phyloP scores from a whole-genome alignment of 2,888 invertebrate genomes.

The Caradrina clavipalpis region DNA sequence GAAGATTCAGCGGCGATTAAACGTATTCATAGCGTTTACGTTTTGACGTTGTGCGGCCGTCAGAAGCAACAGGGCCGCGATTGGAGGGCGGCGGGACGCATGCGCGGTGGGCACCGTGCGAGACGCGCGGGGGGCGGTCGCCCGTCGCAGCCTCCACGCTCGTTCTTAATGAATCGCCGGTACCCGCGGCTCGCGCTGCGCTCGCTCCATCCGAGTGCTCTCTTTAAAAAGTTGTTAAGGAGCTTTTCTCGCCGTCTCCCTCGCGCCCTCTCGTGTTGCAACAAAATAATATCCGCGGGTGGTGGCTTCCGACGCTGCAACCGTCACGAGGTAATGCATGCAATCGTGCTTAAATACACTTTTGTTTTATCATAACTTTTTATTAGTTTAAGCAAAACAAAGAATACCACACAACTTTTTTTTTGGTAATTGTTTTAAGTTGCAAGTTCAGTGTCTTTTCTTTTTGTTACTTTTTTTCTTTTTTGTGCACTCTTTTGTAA shows the following conservation, averaged over 20 bases:
- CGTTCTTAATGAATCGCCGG: slow-evolving; percentile 89
- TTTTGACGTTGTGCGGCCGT: slow-evolving; percentile 85
- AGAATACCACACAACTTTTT: slow-evolving; percentile 37
- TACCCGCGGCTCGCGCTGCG: slow-evolving; percentile 88
- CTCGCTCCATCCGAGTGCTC: slow-evolving; percentile 82
- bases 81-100: slow-evolving; percentile 80
- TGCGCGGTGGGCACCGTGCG: slow-evolving; percentile 71
- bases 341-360: slow-evolving; percentile 51
- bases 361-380: slow-evolving; percentile 61
- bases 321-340: slow-evolving; percentile 76
- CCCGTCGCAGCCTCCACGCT: slow-evolving; percentile 86
- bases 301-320: slow-evolving; percentile 69
- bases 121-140: slow-evolving; percentile 73
- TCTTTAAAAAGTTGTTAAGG: slow-evolving; percentile 83
- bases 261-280: slow-evolving; percentile 83
- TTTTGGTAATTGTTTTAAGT: slow-evolving; percentile 15
- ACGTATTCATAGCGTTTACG: slow-evolving; percentile 88
- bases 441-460: slow-evolving; percentile 38
- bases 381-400: slow-evolving; percentile 47
- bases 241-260: slow-evolving; percentile 84
- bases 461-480: slow-evolving; percentile 5
- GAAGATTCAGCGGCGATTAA: slow-evolving; percentile 85
- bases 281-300: slow-evolving; percentile 77
- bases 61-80: slow-evolving; percentile 90
- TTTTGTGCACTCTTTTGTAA: slow-evolving; percentile 29